Percentiles rank a stretch among this genome's conserved stretches.
Conservation (phyloP, 2,888 invertebrate genomes). For the Encarsia formosa region DNA sequence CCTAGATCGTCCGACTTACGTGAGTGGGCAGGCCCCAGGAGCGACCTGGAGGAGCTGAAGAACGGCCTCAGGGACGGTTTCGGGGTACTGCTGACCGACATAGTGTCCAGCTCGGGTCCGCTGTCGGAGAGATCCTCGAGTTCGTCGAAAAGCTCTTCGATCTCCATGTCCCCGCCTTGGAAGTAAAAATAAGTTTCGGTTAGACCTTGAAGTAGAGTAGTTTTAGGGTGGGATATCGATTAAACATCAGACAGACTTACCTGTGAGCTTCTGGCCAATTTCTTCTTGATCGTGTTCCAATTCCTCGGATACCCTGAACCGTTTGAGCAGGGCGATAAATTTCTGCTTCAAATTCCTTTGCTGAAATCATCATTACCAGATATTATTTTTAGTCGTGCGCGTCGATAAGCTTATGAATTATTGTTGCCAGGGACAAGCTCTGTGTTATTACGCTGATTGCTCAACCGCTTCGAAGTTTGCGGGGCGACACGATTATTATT, state of each 20-base stretch:
- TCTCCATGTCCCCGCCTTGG: constrained; percentile 75
- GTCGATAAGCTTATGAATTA: too few species aligned
- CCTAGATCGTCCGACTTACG: constrained; percentile 38
- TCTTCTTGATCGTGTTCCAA: constrained; percentile 61
- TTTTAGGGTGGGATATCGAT: constrained; percentile 1
- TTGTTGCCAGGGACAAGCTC: too few species aligned
- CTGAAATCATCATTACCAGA: too few species aligned
- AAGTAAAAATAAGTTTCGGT: constrained; percentile 8
- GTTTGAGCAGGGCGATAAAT: constrained; percentile 88
- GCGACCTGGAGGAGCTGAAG: constrained; percentile 85
- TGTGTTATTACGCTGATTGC: too few species aligned
- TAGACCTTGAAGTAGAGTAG: background rate
- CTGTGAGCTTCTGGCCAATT: constrained; percentile 54
- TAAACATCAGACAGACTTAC: too few species aligned
- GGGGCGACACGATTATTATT: too few species aligned
- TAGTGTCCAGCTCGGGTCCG: constrained; percentile 90
- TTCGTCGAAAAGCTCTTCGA: constrained; percentile 93
- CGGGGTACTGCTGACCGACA: constrained; percentile 95
- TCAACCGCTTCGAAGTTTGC: too few species aligned
- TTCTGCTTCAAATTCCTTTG: constrained; percentile 96
- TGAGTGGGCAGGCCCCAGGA: constrained; percentile 52
- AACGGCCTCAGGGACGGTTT: constrained; percentile 94
- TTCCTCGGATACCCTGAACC: constrained; percentile 92
- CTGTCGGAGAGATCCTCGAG: constrained; percentile 94
- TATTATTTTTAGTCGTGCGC: too few species aligned